A percentile compares a stretch with the other conserved stretches of the same genome.
Evolutionary conservation across 2,888 invertebrate genomes (phyloP).

Genomic region (Limnephilus auricula): DNA sequence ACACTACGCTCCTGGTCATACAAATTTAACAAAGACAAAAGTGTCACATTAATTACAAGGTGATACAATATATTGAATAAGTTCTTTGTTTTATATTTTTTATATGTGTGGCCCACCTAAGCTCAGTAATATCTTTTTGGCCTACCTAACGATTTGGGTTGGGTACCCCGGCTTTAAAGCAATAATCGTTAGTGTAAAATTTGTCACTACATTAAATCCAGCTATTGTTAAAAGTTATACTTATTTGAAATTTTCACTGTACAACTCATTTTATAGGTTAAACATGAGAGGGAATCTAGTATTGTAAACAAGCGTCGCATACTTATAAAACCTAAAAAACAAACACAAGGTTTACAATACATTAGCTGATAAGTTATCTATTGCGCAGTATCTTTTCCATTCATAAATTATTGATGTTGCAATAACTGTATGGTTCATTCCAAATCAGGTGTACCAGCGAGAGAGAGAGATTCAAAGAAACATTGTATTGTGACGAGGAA

Average conservation of each 20-base stretch:
- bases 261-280: not conserved
- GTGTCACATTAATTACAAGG: no score
- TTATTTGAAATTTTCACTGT: not conserved
- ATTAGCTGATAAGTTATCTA: conserved; percentile 18
- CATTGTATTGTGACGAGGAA: not conserved
- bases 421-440: not conserved
- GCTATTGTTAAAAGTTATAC: not conserved
- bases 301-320: not conserved
- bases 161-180: not conserved
- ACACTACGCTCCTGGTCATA: no score
- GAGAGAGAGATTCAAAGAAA: not conserved
- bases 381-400: not conserved
- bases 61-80: no score
- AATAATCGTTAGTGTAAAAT: not conserved
- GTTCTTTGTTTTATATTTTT: no score
- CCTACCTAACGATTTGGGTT: no score
- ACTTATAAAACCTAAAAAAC: not conserved
- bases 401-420: conserved; percentile 8
- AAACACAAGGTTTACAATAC: not conserved
- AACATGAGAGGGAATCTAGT: not conserved
- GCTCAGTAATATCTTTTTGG: no score
- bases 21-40: no score
- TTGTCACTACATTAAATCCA: not conserved
- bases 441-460: conserved; percentile 16
- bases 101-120: no score